Evolutionary conservation across 1,140 invertebrate genomes (phyloP).

Genomic region (Heliconius hermathena): DNA sequence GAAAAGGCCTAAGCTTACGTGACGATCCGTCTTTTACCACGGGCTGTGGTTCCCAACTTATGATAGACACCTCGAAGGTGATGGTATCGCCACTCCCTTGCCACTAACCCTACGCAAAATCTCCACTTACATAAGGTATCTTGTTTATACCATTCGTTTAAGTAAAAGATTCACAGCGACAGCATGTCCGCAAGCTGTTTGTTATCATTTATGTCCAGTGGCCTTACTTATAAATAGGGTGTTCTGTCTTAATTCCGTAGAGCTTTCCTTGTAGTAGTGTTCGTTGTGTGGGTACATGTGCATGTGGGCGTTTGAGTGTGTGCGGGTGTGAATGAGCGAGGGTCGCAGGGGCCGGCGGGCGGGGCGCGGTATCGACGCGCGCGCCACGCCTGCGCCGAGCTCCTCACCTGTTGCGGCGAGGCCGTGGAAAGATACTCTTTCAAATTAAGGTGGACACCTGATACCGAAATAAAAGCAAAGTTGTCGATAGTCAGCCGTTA

Average conservation of each 20-base stretch:
- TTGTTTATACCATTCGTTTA: background rate
- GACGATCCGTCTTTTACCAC: conserved; percentile 16
- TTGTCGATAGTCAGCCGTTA: conserved; percentile 34
- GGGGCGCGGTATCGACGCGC: conserved; percentile 72
- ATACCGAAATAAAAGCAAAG: conserved; percentile 65
- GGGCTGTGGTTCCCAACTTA: conserved; percentile 8
- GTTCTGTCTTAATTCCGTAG: background rate
- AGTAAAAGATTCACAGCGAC: background rate
- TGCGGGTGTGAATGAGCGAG: conserved; percentile 65
- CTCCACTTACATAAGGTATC: background rate
- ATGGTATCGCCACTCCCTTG: conserved; percentile 24
- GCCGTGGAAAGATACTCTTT: conserved; percentile 77
- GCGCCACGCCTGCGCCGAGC: conserved; percentile 66
- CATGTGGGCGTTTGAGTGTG: conserved; percentile 43
- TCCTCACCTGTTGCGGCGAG: conserved; percentile 75
- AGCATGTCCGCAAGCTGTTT: background rate
- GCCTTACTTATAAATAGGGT: conserved; percentile 13
- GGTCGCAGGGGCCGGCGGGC: conserved; percentile 48
- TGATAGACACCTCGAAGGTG: conserved; percentile 26
- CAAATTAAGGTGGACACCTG: conserved; percentile 75
- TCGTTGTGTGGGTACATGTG: conserved; percentile 31
- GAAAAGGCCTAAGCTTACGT: conserved; percentile 23
- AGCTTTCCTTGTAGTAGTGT: conserved; percentile 24
- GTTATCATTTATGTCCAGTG: conserved; percentile 7
- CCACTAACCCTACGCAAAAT: background rate